Conservation (phyloP, 2,797 vertebrate species). For the Danio aesculapii region DNA sequence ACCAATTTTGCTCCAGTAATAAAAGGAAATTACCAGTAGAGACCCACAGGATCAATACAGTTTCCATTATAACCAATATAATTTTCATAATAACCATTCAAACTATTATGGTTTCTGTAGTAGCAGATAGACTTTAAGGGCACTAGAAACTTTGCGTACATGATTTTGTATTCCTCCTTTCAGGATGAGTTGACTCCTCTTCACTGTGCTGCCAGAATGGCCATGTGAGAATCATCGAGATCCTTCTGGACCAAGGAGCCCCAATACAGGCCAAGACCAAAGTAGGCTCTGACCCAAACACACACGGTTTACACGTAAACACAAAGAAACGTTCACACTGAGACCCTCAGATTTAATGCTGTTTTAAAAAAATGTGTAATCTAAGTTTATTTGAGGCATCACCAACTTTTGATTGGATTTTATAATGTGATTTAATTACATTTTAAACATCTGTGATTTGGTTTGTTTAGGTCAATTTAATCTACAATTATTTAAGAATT, state of each 20-base stretch:
- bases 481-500: too few relatives aligned
- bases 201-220: conserved; percentile 89
- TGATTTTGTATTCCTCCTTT: not conserved
- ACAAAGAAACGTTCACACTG: not conserved
- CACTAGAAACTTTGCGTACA: not conserved
- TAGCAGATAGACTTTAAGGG: too few relatives aligned
- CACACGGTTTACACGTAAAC: not conserved
- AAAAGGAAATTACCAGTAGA: too few relatives aligned
- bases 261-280: conserved; percentile 92
- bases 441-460: conserved; percentile 1
- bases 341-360: not conserved
- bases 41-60: too few relatives aligned
- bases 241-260: conserved; percentile 87
- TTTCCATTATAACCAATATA: too few relatives aligned
- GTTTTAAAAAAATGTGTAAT: too few relatives aligned
- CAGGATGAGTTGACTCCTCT: conserved; percentile 89
- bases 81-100: too few relatives aligned
- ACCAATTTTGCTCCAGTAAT: too few relatives aligned
- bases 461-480: not conserved
- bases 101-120: too few relatives aligned
- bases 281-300: conserved; percentile 65
- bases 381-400: too few relatives aligned
- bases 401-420: not conserved
- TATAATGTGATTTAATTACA: too few relatives aligned
- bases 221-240: conserved; percentile 87